Evolutionary conservation across 2,888 invertebrate species (phyloP), one percentile per base, ranked within the genome.

Genomic region (Amblyteles armatorius): DNA sequence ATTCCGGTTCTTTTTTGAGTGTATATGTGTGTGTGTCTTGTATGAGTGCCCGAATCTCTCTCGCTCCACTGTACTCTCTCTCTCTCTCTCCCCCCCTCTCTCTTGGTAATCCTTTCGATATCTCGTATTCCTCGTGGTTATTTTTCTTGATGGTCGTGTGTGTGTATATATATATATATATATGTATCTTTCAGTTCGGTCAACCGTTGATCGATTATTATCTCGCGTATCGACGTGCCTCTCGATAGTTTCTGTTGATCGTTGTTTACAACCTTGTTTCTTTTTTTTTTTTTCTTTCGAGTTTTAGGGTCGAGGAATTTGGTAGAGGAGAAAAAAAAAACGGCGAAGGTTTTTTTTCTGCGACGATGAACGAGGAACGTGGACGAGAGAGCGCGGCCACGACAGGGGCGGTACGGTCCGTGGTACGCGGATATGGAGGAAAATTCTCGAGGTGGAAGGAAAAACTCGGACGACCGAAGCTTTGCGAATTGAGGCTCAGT

Each of bases 401-500:
- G 57, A 60, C 44, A 68, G 74, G 80, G 80, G 85, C 74, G 74
- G 80, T 57, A 76, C 78, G 78, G 78, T 73, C 74, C 78, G 84
- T 82, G 80, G 73, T 80, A 81, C 73, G 73, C 72, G 73, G 55
- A 73, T 57, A 73, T 40, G 36, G 65, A 67, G 40, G 40, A 36
- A n/a, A 67, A 40, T 40, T 63, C 29, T 67, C 65, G 65, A 67
- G 36, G 36, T 60, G 60, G 60, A 57, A 26, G 26, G 26, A 60
- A 60, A 60, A 60, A 60, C 60, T 60, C 60, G 60, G 33, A 60
- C 60, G 60, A 60, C 29, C 60, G 60, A 60, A 60, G 60, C 60
- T 60, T 60, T 60, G 60, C 60, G 60, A 60, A 89, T 89, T 90
- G 90, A 91, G 92, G 91, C 92, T 91, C 82, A 76, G 36, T 90